A percentile compares a stretch with the other conserved stretches of the same genome.
Evolutionary conservation across 2,888 invertebrate genomes (phyloP).

Genomic region (Rhagium mordax): DNA sequence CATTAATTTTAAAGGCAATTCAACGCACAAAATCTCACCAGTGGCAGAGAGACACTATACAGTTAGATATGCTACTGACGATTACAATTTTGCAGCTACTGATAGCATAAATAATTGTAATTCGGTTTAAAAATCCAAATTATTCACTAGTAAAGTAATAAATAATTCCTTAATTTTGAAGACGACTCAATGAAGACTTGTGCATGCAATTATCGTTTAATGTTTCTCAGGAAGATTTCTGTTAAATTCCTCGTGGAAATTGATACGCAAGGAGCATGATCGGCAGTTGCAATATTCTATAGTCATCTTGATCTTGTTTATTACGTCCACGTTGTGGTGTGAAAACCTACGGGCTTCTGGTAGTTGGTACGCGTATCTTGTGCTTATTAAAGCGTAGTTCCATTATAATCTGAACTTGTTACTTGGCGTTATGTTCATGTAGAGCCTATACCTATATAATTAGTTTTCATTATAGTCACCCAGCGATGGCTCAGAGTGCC

Average conservation of each 20-base stretch:
- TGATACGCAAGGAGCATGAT: background rate
- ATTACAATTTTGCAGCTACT: too few species aligned
- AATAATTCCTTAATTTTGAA: too few species aligned
- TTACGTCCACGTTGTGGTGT: background rate
- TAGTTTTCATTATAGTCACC: conserved; percentile 8
- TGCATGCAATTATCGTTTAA: too few species aligned
- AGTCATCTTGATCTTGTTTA: conserved; percentile 14
- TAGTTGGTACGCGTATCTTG: conserved; percentile 14
- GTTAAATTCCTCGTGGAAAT: background rate
- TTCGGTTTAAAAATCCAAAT: too few species aligned
- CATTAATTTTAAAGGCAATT: too few species aligned
- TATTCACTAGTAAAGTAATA: too few species aligned
- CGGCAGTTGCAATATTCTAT: background rate
- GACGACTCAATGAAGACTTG: too few species aligned
- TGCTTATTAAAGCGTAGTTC: conserved; percentile 30
- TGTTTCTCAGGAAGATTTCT: background rate
- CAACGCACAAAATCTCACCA: too few species aligned
- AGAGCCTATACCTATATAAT: conserved; percentile 23
- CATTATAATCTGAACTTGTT: conserved; percentile 27
- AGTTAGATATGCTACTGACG: too few species aligned
- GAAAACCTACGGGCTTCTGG: conserved; percentile 21
- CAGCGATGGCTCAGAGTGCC: background rate
- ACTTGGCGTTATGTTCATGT: conserved; percentile 13
- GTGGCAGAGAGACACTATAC: too few species aligned
- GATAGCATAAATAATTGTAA: too few species aligned